Percentiles rank a stretch among this genome's conserved stretches.
Evolutionary conservation across 1,140 invertebrate genomes (phyloP).

Genomic region (Listronotus oregonensis): DNA sequence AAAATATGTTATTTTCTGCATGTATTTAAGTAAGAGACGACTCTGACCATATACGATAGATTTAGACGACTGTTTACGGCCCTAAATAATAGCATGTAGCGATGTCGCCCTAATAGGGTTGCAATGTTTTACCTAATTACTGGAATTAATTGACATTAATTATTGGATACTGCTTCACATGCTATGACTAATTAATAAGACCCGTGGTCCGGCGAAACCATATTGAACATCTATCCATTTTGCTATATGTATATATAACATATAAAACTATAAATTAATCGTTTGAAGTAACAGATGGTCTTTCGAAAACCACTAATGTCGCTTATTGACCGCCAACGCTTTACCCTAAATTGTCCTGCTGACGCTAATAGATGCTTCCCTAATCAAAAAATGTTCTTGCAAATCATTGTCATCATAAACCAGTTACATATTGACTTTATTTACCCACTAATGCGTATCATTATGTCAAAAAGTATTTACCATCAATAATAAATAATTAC

Average conservation of each 20-base stretch:
- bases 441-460: too few relatives aligned
- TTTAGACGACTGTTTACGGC: conserved; percentile 13
- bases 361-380: conserved; percentile 1
- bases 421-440: too few relatives aligned
- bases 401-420: too few relatives aligned
- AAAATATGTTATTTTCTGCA: too few relatives aligned
- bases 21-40: too few relatives aligned
- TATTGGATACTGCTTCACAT: conserved; percentile 47
- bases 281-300: conserved; percentile 24
- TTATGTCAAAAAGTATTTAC: too few relatives aligned
- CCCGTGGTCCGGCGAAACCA: conserved; percentile 36
- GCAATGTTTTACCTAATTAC: conserved; percentile 53
- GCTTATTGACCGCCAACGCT: conserved; percentile 18
- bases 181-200: conserved; percentile 49
- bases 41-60: too few relatives aligned
- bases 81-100: conserved; percentile 46
- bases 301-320: conserved; percentile 28
- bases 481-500: too few relatives aligned
- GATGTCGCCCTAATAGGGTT: conserved; percentile 46
- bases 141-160: conserved; percentile 54
- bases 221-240: conserved; percentile 36
- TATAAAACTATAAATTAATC: conserved; percentile 37
- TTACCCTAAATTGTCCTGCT: conserved; percentile 24
- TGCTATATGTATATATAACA: conserved; percentile 1
- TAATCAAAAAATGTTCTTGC: neutral